Evolutionary conservation across 2,888 invertebrate genomes (phyloP), one percentile per base, ranked within the genome.

Genomic region (Polia nebulosa): DNA sequence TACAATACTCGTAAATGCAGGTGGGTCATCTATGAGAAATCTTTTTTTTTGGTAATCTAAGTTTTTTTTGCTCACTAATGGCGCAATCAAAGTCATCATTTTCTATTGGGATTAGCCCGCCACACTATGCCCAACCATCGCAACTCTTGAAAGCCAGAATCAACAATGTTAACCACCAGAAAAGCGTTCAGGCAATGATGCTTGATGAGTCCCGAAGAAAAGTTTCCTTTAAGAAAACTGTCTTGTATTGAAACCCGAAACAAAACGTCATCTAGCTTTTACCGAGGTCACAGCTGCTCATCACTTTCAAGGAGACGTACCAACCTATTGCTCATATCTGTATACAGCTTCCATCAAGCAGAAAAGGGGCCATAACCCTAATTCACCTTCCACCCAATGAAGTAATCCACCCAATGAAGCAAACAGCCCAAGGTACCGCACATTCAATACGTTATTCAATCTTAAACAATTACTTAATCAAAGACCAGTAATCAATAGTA

Each of bases 391-490:
- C 8, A 41, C 47, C 9, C 32, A 11, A n/a, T n/a, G n/a, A n/a
- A n/a, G n/a, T n/a, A n/a, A n/a, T n/a, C n/a, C n/a, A n/a, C n/a
- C n/a, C 44, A 15, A 60, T 61, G 56, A 63, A 59, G 22, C 61
- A 55, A 68, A 61, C 60, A 47, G 27, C 34, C 45, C 60, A 64
- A 69, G 52, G 69, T 3, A 41, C 25, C 20, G 25, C 41, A 15
- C 64, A 64, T 69, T 61, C 57, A 77, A 75, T 73, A 58, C 52
- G 63, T 64, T 62, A 68, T 81, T 60, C 52, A 75, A 68, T 71
- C 29, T 59, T 49, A 57, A 75, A 75, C 65, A 66, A 82, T 79
- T 72, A 72, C 67, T 63, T 62, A 74, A 80, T 80, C 53, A 69
- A 76, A 51, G 56, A 59, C 55, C 69, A 69, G 52, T 58, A 57